Conservation (phyloP, 2,797 vertebrate genomes). For the Lutra lutra region DNA sequence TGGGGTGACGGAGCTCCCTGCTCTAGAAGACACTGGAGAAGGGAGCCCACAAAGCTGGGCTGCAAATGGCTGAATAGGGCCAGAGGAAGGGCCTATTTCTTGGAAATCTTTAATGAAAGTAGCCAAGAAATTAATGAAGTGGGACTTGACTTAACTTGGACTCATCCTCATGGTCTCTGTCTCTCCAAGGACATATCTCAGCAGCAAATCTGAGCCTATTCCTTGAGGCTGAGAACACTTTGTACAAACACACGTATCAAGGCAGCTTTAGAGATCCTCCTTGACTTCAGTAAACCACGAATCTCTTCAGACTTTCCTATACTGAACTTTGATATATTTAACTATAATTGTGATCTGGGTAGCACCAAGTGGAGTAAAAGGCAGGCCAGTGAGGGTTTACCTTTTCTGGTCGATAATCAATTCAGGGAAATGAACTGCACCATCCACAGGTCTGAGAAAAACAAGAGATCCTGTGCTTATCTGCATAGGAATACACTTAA, state of each 20-base stretch:
- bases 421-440: neutral
- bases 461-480: slow-evolving; percentile 27
- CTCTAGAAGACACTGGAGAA: neutral
- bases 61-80: neutral
- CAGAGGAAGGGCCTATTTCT: neutral
- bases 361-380: slow-evolving; percentile 6
- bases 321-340: slow-evolving; percentile 18
- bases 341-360: slow-evolving; percentile 63
- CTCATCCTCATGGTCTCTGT: slow-evolving; percentile 6
- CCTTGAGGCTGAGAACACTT: neutral
- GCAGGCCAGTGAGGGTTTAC: neutral
- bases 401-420: neutral
- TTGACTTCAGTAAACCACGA: slow-evolving; percentile 28
- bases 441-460: slow-evolving; percentile 12
- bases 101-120: slow-evolving; percentile 31
- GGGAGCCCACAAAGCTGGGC: neutral
- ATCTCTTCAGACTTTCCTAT: neutral
- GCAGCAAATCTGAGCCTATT: slow-evolving; percentile 27
- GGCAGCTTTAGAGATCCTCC: neutral
- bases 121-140: slow-evolving; percentile 23
- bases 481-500: neutral
- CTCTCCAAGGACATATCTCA: slow-evolving; percentile 52
- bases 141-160: slow-evolving; percentile 21
- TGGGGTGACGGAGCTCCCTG: neutral
- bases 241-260: slow-evolving; percentile 13